These are phyloP conservation scores for Girardinus metallicus DNA, from an alignment of 2,797 vertebrate genomes.

Conservation along the genomic window DNA sequence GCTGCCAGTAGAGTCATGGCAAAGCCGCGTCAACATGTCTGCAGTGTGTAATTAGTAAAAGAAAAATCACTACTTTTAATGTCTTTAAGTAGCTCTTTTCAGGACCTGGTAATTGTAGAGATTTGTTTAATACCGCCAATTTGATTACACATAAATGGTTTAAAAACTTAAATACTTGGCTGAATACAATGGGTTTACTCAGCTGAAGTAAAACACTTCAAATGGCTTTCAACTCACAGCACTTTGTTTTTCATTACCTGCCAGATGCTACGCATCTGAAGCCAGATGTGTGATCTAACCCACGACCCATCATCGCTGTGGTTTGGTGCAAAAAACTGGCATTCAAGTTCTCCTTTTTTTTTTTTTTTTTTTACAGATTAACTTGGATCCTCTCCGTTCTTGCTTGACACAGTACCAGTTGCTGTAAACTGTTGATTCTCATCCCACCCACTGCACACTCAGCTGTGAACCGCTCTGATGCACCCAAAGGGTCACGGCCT, in stretches of 20 bases:
- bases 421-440: background rate
- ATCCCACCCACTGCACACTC: background rate
- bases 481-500: background rate
- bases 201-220: background rate
- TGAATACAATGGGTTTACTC: background rate
- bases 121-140: background rate
- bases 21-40: background rate
- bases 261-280: background rate
- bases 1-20: background rate
- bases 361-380: background rate
- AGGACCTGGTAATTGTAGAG: background rate
- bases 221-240: background rate
- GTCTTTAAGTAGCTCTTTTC: background rate
- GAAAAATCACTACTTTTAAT: background rate
- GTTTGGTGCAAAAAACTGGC: background rate
- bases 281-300: background rate
- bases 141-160: background rate
- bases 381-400: background rate
- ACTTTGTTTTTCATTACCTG: background rate
- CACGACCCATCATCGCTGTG: background rate
- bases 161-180: background rate
- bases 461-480: background rate
- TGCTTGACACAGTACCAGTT: background rate
- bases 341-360: background rate
- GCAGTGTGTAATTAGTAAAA: background rate